Evolutionary conservation across 2,888 invertebrate species (phyloP), one percentile per base, ranked within the genome.

Genomic region (Thelaira solivaga): DNA sequence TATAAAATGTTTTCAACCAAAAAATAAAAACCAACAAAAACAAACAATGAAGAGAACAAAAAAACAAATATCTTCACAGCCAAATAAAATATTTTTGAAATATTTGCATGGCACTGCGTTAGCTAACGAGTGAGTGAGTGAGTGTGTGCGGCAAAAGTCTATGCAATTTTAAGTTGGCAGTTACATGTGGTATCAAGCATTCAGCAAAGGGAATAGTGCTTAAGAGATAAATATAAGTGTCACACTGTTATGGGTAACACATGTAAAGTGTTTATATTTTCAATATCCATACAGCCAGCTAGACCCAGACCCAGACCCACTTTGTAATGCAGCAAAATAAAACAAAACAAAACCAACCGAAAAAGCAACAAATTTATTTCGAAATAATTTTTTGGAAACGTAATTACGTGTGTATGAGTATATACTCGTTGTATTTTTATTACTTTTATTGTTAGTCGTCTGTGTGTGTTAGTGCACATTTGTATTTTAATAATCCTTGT

Each of bases 231-330:
- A 73, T 67, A 45, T 45, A 76, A 73, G 59, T 77, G 73, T 77
- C 73, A 64, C 59, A 59, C 53, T 69, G 64, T 68, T 59, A n/a
- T n/a, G n/a, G 67, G 62, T 41, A 61, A 53, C 49, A 77, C 62
- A 62, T 77, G 72, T 49, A 77, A 77, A 68, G 39, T 69, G 39
- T 59, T 22, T 59, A 16, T 41, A 39, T 34, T 59, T 36, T 57
- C 45, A 31, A 57, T 11, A 7, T 26, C 39, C 43, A n/a, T 3
- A 39, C 13, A 13, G 10, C 31, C 51, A 8, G 8, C 68, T 57
- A 74, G 79, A 64, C 72, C n/a, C n/a, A n/a, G n/a, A n/a, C n/a
- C n/a, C n/a, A n/a, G n/a, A 64, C 24, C 39, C 69, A 68, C 34
- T 55, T 64, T 71, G n/a, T n/a, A n/a, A 64, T 74, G 77, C 65